Evolutionary conservation across 2,888 invertebrate species (phyloP).

Genomic region (Helobdella robusta): DNA sequence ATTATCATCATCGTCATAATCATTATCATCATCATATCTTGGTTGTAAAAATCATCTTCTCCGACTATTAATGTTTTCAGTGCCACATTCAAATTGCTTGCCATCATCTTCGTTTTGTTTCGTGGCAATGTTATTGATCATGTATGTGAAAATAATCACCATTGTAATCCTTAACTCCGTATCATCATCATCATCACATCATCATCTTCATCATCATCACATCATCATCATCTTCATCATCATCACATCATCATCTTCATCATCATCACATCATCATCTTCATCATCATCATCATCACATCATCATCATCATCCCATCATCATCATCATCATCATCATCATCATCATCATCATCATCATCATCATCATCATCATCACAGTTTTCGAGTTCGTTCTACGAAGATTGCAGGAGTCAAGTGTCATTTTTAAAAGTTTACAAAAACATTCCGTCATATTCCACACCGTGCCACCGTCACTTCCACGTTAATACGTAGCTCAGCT

Average conservation of each 20-base stretch:
- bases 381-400: no score
- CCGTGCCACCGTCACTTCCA: no score
- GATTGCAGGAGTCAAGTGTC: no score
- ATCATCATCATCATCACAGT: not conserved
- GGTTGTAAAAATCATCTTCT: constrained; percentile 7
- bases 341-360: not conserved
- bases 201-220: not conserved
- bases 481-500: no score
- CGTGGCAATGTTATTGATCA: no score
- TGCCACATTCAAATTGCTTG: no score
- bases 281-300: constrained; percentile 22
- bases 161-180: not conserved
- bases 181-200: not conserved
- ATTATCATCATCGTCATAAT: constrained; percentile 5
- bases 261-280: constrained; percentile 14
- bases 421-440: no score
- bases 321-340: constrained; percentile 15
- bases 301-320: constrained; percentile 20
- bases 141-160: no score
- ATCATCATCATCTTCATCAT: not conserved
- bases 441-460: no score
- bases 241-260: constrained; percentile 22
- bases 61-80: no score
- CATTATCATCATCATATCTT: constrained; percentile 14
- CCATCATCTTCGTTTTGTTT: no score